phyloP scores from a whole-genome alignment of 2,113 vertebrate genomes.

The pig (Sus scrofa) region DNA sequence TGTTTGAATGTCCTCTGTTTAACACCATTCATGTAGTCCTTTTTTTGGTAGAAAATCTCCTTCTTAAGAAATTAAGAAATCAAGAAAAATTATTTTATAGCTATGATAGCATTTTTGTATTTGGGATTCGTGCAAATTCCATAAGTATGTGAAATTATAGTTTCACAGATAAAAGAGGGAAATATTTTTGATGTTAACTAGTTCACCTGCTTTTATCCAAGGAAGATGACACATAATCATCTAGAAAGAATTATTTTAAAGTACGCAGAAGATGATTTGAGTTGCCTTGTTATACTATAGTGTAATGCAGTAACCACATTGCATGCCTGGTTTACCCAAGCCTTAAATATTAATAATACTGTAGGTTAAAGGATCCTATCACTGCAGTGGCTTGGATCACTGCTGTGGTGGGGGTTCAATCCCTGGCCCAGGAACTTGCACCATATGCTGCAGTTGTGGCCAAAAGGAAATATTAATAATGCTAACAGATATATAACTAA shows the following conservation, averaged over 20 bases:
- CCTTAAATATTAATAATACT: neutral
- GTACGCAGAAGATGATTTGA: slow-evolving; percentile 5
- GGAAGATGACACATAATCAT: neutral
- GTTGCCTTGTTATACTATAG: neutral
- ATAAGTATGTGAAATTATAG: slow-evolving; percentile 47
- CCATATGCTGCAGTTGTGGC: no score
- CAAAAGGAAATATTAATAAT: neutral
- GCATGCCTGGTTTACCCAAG: neutral
- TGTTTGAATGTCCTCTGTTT: neutral
- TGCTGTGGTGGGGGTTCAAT: no score
- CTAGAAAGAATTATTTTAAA: neutral
- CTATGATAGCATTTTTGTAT: neutral
- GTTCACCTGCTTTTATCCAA: neutral
- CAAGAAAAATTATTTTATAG: slow-evolving; percentile 12
- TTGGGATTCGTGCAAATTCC: neutral
- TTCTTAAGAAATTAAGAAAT: neutral
- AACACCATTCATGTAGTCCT: neutral
- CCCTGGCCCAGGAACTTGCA: no score
- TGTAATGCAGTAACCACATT: neutral
- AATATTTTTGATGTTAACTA: neutral
- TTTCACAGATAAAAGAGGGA: neutral
- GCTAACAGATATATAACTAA: slow-evolving; percentile 2
- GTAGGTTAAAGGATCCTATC: no score
- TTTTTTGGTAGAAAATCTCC: slow-evolving; percentile 35
- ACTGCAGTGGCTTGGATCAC: no score